A percentile compares a stretch with the other conserved stretches of the same genome.
Evolutionary conservation across 2,797 vertebrate species (phyloP).

Genomic region (Trichosurus vulpecula): DNA sequence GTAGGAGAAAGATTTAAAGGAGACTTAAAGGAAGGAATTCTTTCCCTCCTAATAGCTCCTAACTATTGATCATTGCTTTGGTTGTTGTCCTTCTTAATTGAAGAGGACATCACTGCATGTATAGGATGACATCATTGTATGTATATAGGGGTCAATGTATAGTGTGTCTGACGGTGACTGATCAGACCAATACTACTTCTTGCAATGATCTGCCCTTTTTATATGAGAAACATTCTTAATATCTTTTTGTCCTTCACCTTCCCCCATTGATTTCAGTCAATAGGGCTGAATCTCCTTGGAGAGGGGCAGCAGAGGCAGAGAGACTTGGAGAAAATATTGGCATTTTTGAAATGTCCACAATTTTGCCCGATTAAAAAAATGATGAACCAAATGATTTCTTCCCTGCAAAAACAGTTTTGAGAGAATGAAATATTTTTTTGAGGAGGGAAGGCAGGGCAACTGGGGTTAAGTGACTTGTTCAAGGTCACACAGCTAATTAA

Average conservation of each 20-base stretch:
- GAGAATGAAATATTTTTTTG: no score
- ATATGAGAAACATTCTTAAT: neutral
- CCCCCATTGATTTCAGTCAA: neutral
- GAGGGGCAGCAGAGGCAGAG: neutral
- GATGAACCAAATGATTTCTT: slow-evolving; percentile 25
- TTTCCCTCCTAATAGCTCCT: neutral
- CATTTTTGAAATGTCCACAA: neutral
- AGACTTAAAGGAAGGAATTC: neutral
- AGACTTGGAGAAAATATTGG: slow-evolving; percentile 26
- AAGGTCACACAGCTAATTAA: no score
- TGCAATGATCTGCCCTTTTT: neutral
- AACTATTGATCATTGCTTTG: neutral
- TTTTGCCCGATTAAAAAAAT: slow-evolving; percentile 51
- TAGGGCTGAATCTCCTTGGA: slow-evolving; percentile 16
- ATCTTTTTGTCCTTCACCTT: slow-evolving; percentile 24
- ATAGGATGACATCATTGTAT: no score
- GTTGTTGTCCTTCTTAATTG: neutral
- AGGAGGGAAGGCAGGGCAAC: no score
- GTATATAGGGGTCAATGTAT: neutral
- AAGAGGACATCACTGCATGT: neutral
- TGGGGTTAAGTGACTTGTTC: no score
- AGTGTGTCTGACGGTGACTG: neutral
- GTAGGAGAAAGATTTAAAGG: neutral
- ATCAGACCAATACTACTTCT: neutral
- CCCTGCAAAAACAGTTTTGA: slow-evolving; percentile 1